Percentiles rank a stretch among this genome's conserved stretches.
Conservation (phyloP, 2,888 invertebrate genomes). For the Drosophila leonis region DNA sequence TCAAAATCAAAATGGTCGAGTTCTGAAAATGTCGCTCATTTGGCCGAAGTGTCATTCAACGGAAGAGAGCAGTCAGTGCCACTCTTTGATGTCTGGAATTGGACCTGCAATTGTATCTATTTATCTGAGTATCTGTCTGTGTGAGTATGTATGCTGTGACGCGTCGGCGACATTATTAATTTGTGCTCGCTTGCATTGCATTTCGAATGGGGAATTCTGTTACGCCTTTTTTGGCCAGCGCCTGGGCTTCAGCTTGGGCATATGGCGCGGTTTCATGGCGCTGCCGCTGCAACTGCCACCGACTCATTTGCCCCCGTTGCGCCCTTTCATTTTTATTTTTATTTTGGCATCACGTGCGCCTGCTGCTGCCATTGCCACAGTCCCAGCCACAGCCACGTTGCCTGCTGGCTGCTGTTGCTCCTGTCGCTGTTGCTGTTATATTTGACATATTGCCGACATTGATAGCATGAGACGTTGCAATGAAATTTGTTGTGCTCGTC, state of each 20-base stretch:
- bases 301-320: conserved; percentile 30
- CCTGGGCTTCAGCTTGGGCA: conserved; percentile 37
- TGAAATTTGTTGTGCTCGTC: conserved; percentile 80
- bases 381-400: conserved; percentile 30
- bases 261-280: conserved; percentile 44
- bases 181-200: conserved; percentile 63
- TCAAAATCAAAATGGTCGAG: conserved; percentile 39
- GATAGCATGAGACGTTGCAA: conserved; percentile 77
- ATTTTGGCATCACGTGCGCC: conserved; percentile 71
- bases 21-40: conserved; percentile 28
- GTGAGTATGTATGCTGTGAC: conserved; percentile 30
- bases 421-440: conserved; percentile 44
- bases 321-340: conserved; percentile 40
- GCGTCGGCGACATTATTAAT: conserved; percentile 73
- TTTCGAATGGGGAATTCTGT: conserved; percentile 63
- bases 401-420: conserved; percentile 28
- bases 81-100: conserved; percentile 61
- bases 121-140: conserved; percentile 17
- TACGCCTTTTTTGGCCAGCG: conserved; percentile 58
- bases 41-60: conserved; percentile 36
- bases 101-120: conserved; percentile 16
- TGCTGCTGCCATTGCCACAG: conserved; percentile 28
- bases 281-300: conserved; percentile 31
- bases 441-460: conserved; percentile 77
- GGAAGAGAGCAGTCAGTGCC: conserved; percentile 22